Base-by-base conservation (phyloP, 2,797 vertebrate genomes). In the Astyanax mexicanus region DNA sequence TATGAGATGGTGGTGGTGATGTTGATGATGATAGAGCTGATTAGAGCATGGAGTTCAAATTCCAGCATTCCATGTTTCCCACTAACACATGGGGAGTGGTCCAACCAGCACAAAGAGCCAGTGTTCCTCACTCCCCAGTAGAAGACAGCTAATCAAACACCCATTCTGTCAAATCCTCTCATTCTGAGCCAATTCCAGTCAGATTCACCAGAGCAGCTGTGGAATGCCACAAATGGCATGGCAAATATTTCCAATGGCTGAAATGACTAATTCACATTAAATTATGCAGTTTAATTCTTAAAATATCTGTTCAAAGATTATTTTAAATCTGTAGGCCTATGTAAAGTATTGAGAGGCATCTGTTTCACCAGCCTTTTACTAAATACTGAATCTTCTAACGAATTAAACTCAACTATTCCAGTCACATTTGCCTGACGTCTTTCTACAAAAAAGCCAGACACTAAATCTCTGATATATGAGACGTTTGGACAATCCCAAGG, bases 21-120 rank as follows among this genome's bases (percentile, higher is more conserved):
- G 72, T 57, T 71, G 69, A 11, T 38, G 65, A 64, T 65, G 65
- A 79, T 55, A 49, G 75, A 78, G 35, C 72, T 77, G 49, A 78
- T 64, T 67, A 38, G 32, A 55, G 7, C 54, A 47, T 17, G 42
- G 44, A 27, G 38, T 51, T 25, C 47, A 40, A 75, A 81, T 83
- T 79, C 81, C 74, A 47, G 47, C 58, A 80, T 77, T 80, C 79
- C 74, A 76, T 52, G 37, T 77, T 69, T 79, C 52, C 71, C 75
- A 61, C 76, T 69, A 38, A 83, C 58, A 61, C 52, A 72, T 27
- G 61, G 19, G 27, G 3, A 65, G 45, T 45, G 68, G 32, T 71
- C 17, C 23, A 10, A 17, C 15, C 65, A 21, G 38, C 45, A 85
- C 78, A 85, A 85, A 80, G 70, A 77, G 66, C 54, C 52, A 81